Conservation (phyloP, 2,888 invertebrate species). For the Trissolcus japonicus region DNA sequence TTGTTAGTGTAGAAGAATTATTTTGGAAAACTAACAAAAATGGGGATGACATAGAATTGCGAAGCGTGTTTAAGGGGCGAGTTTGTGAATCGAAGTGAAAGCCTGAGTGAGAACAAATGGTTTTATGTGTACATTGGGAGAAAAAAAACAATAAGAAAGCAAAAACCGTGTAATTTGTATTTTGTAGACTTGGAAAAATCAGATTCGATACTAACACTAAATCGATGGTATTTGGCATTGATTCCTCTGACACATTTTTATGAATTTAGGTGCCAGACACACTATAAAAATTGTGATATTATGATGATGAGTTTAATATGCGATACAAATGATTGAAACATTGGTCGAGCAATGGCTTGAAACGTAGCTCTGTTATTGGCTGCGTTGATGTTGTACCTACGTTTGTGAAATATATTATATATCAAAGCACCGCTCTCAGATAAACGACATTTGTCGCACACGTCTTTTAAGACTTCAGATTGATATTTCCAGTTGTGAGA, state of each 20-base stretch:
- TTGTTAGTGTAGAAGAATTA: too few species aligned
- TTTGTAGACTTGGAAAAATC: slow-evolving; percentile 47
- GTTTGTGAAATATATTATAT: slow-evolving; percentile 73
- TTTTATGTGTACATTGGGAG: too few species aligned
- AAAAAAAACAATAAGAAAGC: slow-evolving; percentile 14
- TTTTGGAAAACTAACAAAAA: too few species aligned
- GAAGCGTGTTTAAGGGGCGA: too few species aligned
- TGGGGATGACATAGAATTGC: too few species aligned
- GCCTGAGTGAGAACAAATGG: too few species aligned
- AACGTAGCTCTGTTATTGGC: slow-evolving; percentile 71
- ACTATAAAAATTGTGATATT: slow-evolving; percentile 74
- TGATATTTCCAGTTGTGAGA: slow-evolving; percentile 74
- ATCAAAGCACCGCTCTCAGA: slow-evolving; percentile 74
- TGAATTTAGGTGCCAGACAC: slow-evolving; percentile 76
- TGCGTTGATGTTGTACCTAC: slow-evolving; percentile 74
- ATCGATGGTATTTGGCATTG: slow-evolving; percentile 68
- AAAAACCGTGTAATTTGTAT: slow-evolving; percentile 26
- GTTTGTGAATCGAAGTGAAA: too few species aligned
- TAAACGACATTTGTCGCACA: slow-evolving; percentile 69
- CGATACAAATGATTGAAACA: slow-evolving; percentile 73
- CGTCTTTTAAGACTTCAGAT: slow-evolving; percentile 75
- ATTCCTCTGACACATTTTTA: slow-evolving; percentile 75
- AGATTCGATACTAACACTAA: slow-evolving; percentile 63
- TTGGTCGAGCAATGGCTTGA: slow-evolving; percentile 69
- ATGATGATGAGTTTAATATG: slow-evolving; percentile 74